These are phyloP conservation scores for Heteromyza rotundicornis DNA, from an alignment of 2,888 invertebrate species.

Conservation along the genomic window DNA sequence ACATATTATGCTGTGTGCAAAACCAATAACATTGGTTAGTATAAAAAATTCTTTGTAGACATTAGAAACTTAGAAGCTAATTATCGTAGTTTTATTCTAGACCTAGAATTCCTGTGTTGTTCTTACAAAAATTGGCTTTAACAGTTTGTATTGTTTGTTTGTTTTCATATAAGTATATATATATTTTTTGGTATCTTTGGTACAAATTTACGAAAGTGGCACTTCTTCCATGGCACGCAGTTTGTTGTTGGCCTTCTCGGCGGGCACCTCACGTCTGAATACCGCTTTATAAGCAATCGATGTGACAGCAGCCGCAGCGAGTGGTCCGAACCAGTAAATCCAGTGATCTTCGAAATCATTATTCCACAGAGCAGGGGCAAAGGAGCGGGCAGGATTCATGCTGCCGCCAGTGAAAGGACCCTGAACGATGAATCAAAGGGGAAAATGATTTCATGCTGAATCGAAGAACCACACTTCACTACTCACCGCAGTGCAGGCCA, in stretches of 20 bases:
- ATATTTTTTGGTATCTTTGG: constrained; percentile 4
- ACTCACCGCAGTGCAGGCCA: constrained; percentile 72
- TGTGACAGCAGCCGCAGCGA: constrained; percentile 60
- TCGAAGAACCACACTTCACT: neutral
- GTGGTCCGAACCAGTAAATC: constrained; percentile 76
- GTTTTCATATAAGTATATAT: neutral
- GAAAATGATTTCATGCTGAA: neutral
- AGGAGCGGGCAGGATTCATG: constrained; percentile 75
- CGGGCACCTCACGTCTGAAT: constrained; percentile 57
- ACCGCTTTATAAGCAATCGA: constrained; percentile 63
- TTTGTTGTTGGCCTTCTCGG: constrained; percentile 49
- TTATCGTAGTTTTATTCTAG: neutral
- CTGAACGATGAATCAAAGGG: constrained; percentile 61
- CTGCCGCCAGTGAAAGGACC: constrained; percentile 75
- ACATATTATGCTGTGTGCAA: neutral
- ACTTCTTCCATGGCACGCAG: constrained; percentile 56
- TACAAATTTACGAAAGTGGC: constrained; percentile 48
- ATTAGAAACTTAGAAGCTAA: constrained; percentile 1
- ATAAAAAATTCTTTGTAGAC: constrained; percentile 6
- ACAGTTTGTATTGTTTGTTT: neutral
- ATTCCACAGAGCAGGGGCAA: constrained; percentile 76
- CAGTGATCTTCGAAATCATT: constrained; percentile 72
- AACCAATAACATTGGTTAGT: neutral
- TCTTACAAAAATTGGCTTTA: neutral
- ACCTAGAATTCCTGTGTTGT: neutral